phyloP scores from a whole-genome alignment of 2,888 invertebrate species.

The Entomobrya proxima region DNA sequence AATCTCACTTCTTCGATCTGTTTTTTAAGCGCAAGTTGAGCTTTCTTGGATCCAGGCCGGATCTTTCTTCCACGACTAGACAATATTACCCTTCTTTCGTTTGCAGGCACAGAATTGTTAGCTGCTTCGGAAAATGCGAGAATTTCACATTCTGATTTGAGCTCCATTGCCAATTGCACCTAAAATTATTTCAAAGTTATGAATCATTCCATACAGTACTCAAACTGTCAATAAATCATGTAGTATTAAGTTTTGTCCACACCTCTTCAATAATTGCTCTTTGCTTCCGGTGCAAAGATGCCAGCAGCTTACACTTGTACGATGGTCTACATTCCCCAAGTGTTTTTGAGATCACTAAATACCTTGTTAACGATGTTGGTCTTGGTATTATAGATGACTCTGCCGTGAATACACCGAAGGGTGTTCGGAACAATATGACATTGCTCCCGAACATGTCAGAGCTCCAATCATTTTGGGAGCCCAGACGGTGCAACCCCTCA shows the following conservation, averaged over 20 bases:
- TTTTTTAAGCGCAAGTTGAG: constrained; percentile 78
- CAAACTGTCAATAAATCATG: background rate
- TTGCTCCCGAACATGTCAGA: constrained; percentile 82
- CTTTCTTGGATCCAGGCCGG: constrained; percentile 57
- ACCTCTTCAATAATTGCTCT: constrained; percentile 74
- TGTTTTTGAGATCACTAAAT: constrained; percentile 60
- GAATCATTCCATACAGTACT: background rate
- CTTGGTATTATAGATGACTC: constrained; percentile 76
- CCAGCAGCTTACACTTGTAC: constrained; percentile 71
- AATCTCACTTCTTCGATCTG: constrained; percentile 85
- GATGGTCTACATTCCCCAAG: constrained; percentile 60
- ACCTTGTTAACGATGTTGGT: constrained; percentile 53
- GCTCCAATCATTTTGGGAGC: constrained; percentile 76
- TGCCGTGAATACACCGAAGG: constrained; percentile 89
- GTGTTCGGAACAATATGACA: constrained; percentile 90
- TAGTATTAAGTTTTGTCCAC: background rate
- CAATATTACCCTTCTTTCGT: constrained; percentile 53
- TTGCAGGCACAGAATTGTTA: constrained; percentile 27
- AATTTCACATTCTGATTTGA: constrained; percentile 70
- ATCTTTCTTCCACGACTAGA: constrained; percentile 64
- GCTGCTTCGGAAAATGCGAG: constrained; percentile 50
- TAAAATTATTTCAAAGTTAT: background rate
- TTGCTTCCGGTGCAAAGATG: constrained; percentile 71
- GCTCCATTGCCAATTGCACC: constrained; percentile 69
- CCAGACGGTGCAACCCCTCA: constrained; percentile 85